phyloP scores from a whole-genome alignment of 2,113 vertebrate genomes.

The Mesocricetus auratus region DNA sequence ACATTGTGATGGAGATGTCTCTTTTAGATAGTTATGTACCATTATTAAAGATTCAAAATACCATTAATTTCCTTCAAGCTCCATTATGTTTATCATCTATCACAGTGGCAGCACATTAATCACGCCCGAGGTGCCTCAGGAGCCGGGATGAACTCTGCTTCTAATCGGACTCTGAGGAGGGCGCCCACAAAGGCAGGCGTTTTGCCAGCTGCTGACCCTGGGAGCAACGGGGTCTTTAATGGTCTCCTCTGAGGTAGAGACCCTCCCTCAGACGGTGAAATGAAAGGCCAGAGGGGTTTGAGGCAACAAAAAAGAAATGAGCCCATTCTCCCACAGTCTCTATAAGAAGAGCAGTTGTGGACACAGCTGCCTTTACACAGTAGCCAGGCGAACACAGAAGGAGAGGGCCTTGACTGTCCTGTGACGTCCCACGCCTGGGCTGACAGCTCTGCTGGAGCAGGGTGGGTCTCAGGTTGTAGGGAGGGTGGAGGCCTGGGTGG shows the following conservation, averaged over 20 bases:
- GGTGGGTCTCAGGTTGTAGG: not conserved
- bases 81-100: constrained; percentile 70
- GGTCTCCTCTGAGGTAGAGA: not conserved
- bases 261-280: not conserved
- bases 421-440: fast-evolving
- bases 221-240: not conserved
- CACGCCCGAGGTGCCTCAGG: constrained; percentile 35
- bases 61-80: constrained; percentile 77
- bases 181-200: not conserved
- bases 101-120: constrained; percentile 74
- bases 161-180: not conserved
- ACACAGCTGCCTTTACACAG: not conserved
- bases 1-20: constrained; percentile 66
- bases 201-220: not conserved
- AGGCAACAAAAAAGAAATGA: not conserved
- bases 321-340: not conserved
- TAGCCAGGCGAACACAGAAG: fast-evolving
- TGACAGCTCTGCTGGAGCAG: fast-evolving
- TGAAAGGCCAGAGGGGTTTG: not conserved
- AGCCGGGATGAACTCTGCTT: not conserved
- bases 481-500: fast-evolving
- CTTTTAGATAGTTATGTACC: constrained; percentile 41
- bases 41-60: constrained; percentile 76
- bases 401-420: fast-evolving
- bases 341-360: not conserved